Percentiles rank a stretch among this genome's conserved stretches.
phyloP scores from a whole-genome alignment of 2,797 vertebrate genomes.

The Fundulus diaphanus region DNA sequence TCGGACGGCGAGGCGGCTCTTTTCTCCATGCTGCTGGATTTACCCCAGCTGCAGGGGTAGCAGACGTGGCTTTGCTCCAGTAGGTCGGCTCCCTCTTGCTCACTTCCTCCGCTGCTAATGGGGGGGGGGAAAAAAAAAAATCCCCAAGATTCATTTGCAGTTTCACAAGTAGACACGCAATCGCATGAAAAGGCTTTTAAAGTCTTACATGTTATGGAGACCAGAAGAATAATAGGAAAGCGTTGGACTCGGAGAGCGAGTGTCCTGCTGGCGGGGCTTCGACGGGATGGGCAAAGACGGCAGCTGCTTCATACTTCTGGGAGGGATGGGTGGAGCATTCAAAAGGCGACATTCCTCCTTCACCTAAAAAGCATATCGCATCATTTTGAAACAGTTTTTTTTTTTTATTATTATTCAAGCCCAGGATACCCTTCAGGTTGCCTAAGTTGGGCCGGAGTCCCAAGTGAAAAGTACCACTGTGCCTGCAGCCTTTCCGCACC shows the following conservation, averaged over 20 bases:
- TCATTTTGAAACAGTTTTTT: slow-evolving; percentile 12
- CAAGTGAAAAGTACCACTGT: too few relatives aligned
- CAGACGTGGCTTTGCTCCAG: slow-evolving; percentile 84
- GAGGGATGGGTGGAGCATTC: slow-evolving; percentile 96
- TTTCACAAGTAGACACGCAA: not conserved
- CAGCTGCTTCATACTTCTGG: slow-evolving; percentile 89
- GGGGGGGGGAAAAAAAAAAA: too few relatives aligned
- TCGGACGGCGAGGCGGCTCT: slow-evolving; percentile 75
- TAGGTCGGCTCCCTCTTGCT: slow-evolving; percentile 79
- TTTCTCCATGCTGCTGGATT: slow-evolving; percentile 77
- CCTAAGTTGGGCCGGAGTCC: too few relatives aligned
- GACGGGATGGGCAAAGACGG: slow-evolving; percentile 80
- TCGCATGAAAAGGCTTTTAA: not conserved
- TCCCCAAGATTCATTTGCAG: not conserved
- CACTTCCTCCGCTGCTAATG: slow-evolving; percentile 80
- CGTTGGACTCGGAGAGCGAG: slow-evolving; percentile 95
- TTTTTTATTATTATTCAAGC: too few relatives aligned
- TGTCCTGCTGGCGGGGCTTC: slow-evolving; percentile 88
- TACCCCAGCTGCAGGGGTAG: slow-evolving; percentile 87
- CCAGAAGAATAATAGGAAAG: slow-evolving; percentile 98
- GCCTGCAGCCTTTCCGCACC: too few relatives aligned
- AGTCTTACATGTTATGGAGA: slow-evolving; percentile 94
- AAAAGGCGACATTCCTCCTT: slow-evolving; percentile 97
- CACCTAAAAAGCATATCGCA: slow-evolving; percentile 80
- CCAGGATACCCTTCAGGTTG: too few relatives aligned